Percentiles rank a stretch among this genome's conserved stretches.
phyloP scores from a whole-genome alignment of 2,113 vertebrate species.

The Ophiodon elongatus region DNA sequence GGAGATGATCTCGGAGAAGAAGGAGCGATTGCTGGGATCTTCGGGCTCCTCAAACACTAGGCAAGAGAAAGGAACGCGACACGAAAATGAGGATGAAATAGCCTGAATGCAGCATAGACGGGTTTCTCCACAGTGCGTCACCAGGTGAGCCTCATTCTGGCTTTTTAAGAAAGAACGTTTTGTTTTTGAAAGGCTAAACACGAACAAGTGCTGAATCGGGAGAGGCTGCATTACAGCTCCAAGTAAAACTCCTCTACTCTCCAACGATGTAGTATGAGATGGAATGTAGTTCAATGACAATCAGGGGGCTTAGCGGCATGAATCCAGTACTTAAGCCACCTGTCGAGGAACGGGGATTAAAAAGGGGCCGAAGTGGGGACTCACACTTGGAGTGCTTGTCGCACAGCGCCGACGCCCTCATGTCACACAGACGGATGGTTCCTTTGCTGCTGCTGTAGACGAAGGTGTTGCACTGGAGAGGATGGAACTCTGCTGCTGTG shows the following conservation, averaged over 20 bases:
- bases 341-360: not conserved
- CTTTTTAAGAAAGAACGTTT: too few relatives aligned
- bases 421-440: conserved; percentile 97
- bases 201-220: too few relatives aligned
- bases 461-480: conserved; percentile 96
- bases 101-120: not conserved
- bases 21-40: conserved; percentile 86
- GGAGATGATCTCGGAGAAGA: conserved; percentile 88
- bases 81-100: not conserved
- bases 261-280: not conserved
- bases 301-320: not conserved
- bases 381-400: conserved; percentile 93
- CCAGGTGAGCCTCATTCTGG: too few relatives aligned
- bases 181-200: too few relatives aligned
- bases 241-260: not conserved
- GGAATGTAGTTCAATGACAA: not conserved
- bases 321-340: not conserved
- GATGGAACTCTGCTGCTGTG: conserved; percentile 97
- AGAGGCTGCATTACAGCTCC: too few relatives aligned
- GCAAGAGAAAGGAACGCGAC: not conserved
- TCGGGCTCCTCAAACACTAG: conserved; percentile 87
- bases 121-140: not conserved
- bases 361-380: conserved; percentile 7
- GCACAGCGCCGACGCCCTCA: conserved; percentile 94
- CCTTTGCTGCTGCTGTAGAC: conserved; percentile 99